These are phyloP conservation scores for Megaleporinus macrocephalus DNA, from an alignment of 2,113 vertebrate species.

Conservation along the genomic window DNA sequence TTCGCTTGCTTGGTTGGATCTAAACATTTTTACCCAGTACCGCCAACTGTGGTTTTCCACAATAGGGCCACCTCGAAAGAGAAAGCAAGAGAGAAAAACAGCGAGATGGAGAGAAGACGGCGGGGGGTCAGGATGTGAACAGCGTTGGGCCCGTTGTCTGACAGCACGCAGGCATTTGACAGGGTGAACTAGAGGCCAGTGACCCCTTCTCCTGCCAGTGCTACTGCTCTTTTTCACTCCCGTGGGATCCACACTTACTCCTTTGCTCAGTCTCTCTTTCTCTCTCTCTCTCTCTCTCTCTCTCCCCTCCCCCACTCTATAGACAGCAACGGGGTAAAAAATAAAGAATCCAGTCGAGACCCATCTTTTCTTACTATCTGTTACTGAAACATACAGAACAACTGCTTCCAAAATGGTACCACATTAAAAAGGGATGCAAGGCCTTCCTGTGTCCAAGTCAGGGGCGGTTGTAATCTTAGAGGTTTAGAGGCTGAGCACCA, in stretches of 20 bases:
- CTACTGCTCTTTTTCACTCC: neutral
- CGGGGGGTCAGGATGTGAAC: neutral
- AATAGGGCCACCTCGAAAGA: neutral
- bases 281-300: slow-evolving; percentile 25
- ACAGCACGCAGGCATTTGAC: slow-evolving; percentile 6
- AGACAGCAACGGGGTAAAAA: too few relatives aligned
- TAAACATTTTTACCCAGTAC: neutral
- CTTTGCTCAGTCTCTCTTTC: neutral
- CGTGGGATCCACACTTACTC: slow-evolving; percentile 16
- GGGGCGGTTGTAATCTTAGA: too few relatives aligned
- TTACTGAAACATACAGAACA: neutral
- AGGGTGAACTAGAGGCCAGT: slow-evolving; percentile 29
- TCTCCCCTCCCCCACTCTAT: neutral
- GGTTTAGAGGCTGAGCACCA: too few relatives aligned
- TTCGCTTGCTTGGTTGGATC: neutral
- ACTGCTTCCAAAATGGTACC: neutral
- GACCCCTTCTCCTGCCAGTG: slow-evolving; percentile 17
- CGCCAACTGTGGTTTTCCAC: too few relatives aligned
- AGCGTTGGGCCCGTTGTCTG: slow-evolving; percentile 5
- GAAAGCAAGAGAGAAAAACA: neutral
- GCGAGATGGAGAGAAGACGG: neutral
- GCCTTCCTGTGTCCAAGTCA: neutral
- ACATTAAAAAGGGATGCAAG: neutral
- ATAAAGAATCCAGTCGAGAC: neutral
- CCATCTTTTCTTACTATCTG: neutral